phyloP scores from a whole-genome alignment of 37 sponge, comb jelly and placozoan species.

The Cladorhizidae sp. region DNA sequence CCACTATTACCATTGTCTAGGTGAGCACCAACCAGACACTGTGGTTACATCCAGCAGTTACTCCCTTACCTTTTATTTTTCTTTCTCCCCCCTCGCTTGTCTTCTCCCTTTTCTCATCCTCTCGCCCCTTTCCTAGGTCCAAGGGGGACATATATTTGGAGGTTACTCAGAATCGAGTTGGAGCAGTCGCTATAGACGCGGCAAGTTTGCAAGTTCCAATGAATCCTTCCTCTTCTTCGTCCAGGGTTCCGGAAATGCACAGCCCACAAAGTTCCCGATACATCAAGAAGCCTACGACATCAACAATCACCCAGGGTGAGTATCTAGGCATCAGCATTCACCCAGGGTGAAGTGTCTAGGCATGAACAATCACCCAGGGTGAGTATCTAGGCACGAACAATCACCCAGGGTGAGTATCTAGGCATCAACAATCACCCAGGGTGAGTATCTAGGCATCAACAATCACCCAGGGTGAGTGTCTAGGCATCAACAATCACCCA shows the following conservation, averaged over 20 bases:
- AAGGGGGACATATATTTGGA: slow-evolving; percentile 76
- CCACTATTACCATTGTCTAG: too few species aligned
- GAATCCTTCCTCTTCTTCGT: slow-evolving; percentile 79
- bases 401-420: too few species aligned
- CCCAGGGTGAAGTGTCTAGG: too few species aligned
- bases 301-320: slow-evolving; percentile 77
- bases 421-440: too few species aligned
- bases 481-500: too few species aligned
- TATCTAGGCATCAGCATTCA: too few species aligned
- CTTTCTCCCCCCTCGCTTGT: background rate
- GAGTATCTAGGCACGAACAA: too few species aligned
- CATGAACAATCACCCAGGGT: too few species aligned
- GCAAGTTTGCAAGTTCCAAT: slow-evolving; percentile 67
- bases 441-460: too few species aligned
- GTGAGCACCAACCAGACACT: too few species aligned
- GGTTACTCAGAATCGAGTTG: slow-evolving; percentile 80
- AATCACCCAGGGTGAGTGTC: too few species aligned
- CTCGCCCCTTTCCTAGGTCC: slow-evolving; percentile 22
- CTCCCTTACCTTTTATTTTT: background rate
- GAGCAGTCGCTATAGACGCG: slow-evolving; percentile 69
- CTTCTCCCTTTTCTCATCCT: too few species aligned
- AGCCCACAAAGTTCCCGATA: slow-evolving; percentile 54
- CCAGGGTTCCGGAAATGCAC: slow-evolving; percentile 23
- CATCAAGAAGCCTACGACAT: slow-evolving; percentile 75
- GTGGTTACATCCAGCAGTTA: background rate